Conservation (phyloP, 2,888 invertebrate genomes). For the Yponomeuta malinellus region DNA sequence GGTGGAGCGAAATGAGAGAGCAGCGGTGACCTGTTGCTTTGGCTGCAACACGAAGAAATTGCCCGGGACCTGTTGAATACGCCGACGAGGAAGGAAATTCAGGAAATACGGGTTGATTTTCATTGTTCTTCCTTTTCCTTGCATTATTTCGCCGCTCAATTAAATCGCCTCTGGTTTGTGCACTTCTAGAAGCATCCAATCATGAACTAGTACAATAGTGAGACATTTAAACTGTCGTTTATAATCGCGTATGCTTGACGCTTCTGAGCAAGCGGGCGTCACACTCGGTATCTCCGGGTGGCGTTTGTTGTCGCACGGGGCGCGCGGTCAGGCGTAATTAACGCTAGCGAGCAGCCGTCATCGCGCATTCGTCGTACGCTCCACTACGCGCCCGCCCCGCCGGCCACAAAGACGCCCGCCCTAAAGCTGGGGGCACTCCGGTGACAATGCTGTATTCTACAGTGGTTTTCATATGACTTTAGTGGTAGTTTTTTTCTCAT, state of each 20-base stretch:
- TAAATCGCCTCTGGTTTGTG: not conserved
- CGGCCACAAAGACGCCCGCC: slow-evolving; percentile 14
- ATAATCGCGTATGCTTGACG: not conserved
- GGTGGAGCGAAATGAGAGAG: slow-evolving; percentile 6
- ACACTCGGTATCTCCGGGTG: not conserved
- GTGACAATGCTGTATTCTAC: not conserved
- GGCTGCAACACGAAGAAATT: not conserved
- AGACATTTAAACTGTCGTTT: not conserved
- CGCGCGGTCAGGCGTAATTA: slow-evolving; percentile 51
- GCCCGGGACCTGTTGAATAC: not conserved
- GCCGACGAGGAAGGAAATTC: not conserved
- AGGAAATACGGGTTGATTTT: not conserved
- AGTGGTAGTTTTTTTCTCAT: too few species aligned
- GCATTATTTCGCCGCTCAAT: not conserved
- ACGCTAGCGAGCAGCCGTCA: slow-evolving; percentile 56
- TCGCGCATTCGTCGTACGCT: slow-evolving; percentile 45
- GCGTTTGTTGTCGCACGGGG: slow-evolving; percentile 19
- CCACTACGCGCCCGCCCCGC: slow-evolving; percentile 30
- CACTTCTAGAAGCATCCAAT: not conserved
- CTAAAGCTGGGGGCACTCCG: not conserved
- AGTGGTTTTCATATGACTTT: not conserved
- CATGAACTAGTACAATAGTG: not conserved
- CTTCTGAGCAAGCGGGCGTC: not conserved
- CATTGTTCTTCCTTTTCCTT: not conserved
- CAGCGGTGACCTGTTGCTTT: not conserved